Conservation (phyloP, 2,797 vertebrate genomes). For the Dermochelys coriacea region DNA sequence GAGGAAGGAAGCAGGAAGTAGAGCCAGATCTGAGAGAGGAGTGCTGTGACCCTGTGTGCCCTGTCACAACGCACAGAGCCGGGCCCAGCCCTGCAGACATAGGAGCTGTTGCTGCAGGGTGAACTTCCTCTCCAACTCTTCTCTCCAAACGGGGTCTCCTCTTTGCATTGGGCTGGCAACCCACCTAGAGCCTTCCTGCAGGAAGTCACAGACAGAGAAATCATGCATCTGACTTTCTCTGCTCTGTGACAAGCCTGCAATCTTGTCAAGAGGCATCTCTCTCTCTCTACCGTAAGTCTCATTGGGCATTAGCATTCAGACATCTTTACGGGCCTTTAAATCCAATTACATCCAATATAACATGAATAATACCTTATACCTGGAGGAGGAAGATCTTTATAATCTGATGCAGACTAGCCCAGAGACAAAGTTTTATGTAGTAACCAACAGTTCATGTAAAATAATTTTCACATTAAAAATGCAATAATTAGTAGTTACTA, state of each 20-base stretch:
- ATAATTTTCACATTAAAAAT: not conserved
- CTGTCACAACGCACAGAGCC: too few relatives aligned
- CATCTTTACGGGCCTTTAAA: slow-evolving; percentile 65
- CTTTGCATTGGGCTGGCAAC: too few relatives aligned
- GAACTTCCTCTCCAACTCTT: too few relatives aligned
- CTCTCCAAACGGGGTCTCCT: too few relatives aligned
- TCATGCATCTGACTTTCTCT: not conserved
- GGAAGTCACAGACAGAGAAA: not conserved
- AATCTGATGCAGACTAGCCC: not conserved
- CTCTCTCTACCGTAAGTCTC: slow-evolving; percentile 34
- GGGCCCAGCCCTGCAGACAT: too few relatives aligned
- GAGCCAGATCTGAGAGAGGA: not conserved
- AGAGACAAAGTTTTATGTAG: slow-evolving; percentile 24
- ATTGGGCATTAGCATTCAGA: slow-evolving; percentile 65
- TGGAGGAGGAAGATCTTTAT: slow-evolving; percentile 1
- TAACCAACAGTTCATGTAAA: not conserved
- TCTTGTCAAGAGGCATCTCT: slow-evolving; percentile 54
- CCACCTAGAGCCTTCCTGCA: too few relatives aligned
- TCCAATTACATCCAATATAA: slow-evolving; percentile 3
- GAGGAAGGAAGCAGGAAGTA: not conserved
- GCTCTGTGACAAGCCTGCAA: not conserved
- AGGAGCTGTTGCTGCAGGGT: too few relatives aligned
- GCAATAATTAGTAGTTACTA: not conserved
- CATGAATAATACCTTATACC: slow-evolving; percentile 70
- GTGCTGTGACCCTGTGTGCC: not conserved